Evolutionary conservation across 2,113 vertebrate species (phyloP).

Genomic region (Saguinus imperator): DNA sequence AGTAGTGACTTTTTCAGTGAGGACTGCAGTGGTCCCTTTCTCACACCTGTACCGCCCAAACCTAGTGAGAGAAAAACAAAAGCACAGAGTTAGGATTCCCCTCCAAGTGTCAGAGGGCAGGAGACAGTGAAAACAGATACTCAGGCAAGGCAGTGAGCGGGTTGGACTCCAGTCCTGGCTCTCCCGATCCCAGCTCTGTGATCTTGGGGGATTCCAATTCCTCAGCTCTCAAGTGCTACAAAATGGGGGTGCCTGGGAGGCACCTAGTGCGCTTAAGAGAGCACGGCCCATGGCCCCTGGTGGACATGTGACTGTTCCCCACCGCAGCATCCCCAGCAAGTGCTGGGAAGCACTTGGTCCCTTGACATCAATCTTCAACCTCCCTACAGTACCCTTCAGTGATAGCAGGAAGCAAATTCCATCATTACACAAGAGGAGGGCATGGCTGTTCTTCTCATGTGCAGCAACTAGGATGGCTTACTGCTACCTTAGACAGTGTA

Average conservation of each 20-base stretch:
- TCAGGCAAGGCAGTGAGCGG: background rate
- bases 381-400: background rate
- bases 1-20: conserved; percentile 81
- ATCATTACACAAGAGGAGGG: background rate
- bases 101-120: background rate
- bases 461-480: background rate
- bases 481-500: background rate
- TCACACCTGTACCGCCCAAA: conserved; percentile 86
- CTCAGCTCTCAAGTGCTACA: background rate
- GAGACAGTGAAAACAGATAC: background rate
- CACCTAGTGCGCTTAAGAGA: background rate
- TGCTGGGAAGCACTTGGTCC: background rate
- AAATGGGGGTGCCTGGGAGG: background rate
- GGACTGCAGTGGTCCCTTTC: conserved; percentile 86
- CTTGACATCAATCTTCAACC: background rate
- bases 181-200: background rate
- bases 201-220: background rate
- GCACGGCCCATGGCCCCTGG: background rate
- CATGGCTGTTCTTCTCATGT: background rate
- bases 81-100: background rate
- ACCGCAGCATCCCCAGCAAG: background rate
- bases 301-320: background rate
- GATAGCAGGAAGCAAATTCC: background rate
- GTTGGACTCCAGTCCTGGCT: background rate
- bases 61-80: conserved; percentile 72